phyloP scores from a whole-genome alignment of 2,888 invertebrate genomes.

The Conistra vaccinii region DNA sequence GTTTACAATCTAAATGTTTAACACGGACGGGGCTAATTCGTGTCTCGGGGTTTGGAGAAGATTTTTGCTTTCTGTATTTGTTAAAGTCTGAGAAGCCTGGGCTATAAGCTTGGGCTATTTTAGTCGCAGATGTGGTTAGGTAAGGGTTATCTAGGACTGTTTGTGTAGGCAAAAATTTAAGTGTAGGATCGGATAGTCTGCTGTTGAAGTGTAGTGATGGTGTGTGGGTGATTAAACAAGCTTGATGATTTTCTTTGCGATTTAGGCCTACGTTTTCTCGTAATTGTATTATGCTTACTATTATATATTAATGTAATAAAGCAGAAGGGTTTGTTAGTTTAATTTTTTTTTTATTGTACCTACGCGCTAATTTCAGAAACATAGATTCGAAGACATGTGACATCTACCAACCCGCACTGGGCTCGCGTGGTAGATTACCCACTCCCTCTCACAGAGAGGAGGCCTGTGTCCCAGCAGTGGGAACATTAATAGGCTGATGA shows the following conservation, averaged over 20 bases:
- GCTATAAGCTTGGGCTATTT: not conserved
- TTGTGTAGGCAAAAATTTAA: not conserved
- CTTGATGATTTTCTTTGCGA: not conserved
- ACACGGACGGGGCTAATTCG: constrained; percentile 36
- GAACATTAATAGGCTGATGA: too few relatives aligned
- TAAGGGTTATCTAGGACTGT: not conserved
- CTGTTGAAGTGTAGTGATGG: not conserved
- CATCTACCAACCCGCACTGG: too few relatives aligned
- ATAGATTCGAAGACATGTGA: too few relatives aligned
- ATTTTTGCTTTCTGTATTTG: constrained; percentile 34
- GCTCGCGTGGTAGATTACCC: too few relatives aligned
- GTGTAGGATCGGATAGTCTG: not conserved
- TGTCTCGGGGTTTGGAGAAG: constrained; percentile 26
- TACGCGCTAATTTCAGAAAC: too few relatives aligned
- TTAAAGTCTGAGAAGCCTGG: constrained; percentile 13
- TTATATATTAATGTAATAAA: too few relatives aligned
- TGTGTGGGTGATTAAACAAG: not conserved
- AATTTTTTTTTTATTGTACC: too few relatives aligned
- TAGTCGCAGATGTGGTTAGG: constrained; percentile 7
- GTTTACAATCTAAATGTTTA: constrained; percentile 58
- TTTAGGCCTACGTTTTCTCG: too few relatives aligned
- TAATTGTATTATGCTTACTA: too few relatives aligned
- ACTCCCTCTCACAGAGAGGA: too few relatives aligned
- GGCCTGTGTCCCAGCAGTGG: too few relatives aligned
- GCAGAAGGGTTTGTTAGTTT: too few relatives aligned